A percentile compares a stretch with the other conserved stretches of the same genome.
phyloP scores from a whole-genome alignment of 1,140 invertebrate genomes.

The Leptonema lineaticorne region DNA sequence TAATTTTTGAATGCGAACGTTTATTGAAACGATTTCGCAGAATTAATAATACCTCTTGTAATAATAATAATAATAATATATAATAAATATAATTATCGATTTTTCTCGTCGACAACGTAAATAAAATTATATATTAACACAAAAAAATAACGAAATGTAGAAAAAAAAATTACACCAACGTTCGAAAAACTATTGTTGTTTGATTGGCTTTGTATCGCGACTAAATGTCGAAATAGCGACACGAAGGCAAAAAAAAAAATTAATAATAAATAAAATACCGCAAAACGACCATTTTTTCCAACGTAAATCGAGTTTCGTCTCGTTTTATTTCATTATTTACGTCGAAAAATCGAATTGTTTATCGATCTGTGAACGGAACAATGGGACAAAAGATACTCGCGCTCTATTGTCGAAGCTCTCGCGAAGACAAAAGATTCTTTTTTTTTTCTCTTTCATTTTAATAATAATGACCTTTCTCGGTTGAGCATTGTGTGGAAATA shows the following conservation, averaged over 20 bases:
- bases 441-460: neutral
- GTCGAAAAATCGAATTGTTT: neutral
- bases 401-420: constrained; percentile 1
- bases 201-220: neutral
- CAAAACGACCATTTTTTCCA: no score
- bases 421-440: neutral
- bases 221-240: neutral
- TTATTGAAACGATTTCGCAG: no score
- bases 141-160: no score
- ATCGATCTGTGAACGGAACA: neutral
- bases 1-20: no score
- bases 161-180: no score
- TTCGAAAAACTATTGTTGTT: neutral
- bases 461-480: neutral
- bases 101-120: no score
- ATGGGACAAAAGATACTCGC: neutral
- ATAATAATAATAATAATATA: no score
- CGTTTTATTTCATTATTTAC: neutral
- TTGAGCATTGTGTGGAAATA: neutral
- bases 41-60: no score
- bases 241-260: neutral
- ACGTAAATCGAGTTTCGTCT: no score
- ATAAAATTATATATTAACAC: no score
- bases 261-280: neutral
- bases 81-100: no score